These are phyloP conservation scores for Oscheius sp. DNA, from an alignment of 2,888 invertebrate species.

Conservation along the genomic window DNA sequence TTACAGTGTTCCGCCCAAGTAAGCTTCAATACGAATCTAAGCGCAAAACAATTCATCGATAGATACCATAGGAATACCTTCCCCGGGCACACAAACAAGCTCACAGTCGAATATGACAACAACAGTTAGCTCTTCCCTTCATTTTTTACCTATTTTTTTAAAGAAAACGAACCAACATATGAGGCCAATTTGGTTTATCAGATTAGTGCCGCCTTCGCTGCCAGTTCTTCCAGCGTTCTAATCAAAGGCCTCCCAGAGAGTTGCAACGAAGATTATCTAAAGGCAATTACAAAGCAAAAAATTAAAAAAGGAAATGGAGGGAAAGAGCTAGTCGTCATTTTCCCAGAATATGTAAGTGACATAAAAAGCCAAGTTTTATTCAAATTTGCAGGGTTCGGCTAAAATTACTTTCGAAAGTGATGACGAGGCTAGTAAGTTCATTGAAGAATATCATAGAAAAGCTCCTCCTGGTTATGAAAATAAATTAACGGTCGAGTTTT, in stretches of 20 bases:
- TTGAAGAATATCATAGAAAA: neutral
- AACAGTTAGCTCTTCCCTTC: neutral
- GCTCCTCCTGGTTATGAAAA: neutral
- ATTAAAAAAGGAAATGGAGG: conserved; percentile 4
- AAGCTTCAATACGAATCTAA: neutral
- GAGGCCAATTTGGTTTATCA: neutral
- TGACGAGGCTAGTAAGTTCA: neutral
- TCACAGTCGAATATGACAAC: neutral
- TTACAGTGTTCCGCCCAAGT: neutral
- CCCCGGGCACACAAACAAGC: neutral
- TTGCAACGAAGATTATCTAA: conserved; percentile 1
- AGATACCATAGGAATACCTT: neutral
- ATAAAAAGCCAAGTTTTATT: neutral
- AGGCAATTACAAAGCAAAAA: neutral
- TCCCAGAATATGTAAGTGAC: neutral
- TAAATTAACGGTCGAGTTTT: neutral
- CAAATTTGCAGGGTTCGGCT: no score
- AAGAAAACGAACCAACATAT: neutral
- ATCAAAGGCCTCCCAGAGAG: neutral
- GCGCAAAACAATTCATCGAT: neutral
- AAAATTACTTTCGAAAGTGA: neutral
- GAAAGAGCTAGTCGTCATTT: neutral
- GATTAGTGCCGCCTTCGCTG: neutral
- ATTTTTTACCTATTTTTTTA: neutral
- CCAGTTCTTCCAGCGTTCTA: neutral